phyloP scores from a whole-genome alignment of 2,888 invertebrate genomes.

The Eristalis tenax region DNA sequence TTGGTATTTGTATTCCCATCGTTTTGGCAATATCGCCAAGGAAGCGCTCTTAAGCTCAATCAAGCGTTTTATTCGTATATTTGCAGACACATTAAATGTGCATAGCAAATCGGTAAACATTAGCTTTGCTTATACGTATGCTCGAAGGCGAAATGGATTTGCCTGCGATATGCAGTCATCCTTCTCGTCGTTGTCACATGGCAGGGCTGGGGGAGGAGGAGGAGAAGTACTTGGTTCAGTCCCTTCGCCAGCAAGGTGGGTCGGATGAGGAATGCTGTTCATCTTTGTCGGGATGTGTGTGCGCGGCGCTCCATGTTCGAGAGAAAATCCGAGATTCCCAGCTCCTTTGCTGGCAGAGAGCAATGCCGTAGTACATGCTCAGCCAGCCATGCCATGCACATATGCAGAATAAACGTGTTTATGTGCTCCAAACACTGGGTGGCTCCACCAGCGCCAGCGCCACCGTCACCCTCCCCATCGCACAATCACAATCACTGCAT shows the following conservation, averaged over 20 bases:
- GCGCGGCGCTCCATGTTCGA: slow-evolving; percentile 17
- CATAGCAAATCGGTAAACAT: slow-evolving; percentile 73
- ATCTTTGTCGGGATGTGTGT: slow-evolving; percentile 33
- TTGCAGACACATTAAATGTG: slow-evolving; percentile 74
- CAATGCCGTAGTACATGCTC: slow-evolving; percentile 4
- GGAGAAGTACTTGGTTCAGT: neutral
- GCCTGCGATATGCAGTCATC: slow-evolving; percentile 48
- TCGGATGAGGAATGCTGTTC: slow-evolving; percentile 18
- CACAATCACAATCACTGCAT: slow-evolving; percentile 54
- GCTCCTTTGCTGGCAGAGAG: slow-evolving; percentile 16
- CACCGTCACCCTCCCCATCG: neutral
- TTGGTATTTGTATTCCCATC: slow-evolving; percentile 68
- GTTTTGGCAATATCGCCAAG: slow-evolving; percentile 68
- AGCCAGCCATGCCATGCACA: slow-evolving; percentile 30
- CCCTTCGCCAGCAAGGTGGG: neutral
- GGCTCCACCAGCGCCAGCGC: neutral
- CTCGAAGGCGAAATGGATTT: slow-evolving; percentile 68
- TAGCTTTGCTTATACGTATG: slow-evolving; percentile 67
- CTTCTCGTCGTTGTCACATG: neutral
- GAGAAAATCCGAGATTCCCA: slow-evolving; percentile 24
- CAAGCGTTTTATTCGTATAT: slow-evolving; percentile 73
- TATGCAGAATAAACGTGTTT: slow-evolving; percentile 55
- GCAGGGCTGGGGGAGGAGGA: neutral
- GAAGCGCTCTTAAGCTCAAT: slow-evolving; percentile 72
- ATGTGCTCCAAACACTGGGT: slow-evolving; percentile 28